Base-by-base conservation (phyloP, 2,113 vertebrate species). In the Scopus umbretta region DNA sequence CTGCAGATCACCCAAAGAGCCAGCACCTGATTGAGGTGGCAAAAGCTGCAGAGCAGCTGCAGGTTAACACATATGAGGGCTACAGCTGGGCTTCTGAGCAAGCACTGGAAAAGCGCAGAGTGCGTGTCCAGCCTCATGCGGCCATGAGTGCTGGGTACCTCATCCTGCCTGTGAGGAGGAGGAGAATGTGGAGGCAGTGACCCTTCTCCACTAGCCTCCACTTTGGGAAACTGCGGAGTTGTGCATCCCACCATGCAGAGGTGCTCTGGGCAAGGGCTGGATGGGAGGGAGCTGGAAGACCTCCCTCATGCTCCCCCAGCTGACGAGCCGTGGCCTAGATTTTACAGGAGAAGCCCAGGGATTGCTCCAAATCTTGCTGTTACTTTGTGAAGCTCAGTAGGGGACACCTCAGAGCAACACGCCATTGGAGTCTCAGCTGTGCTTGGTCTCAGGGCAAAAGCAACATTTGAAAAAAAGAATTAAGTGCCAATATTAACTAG, bases 401-500 rank as follows among this genome's bases (percentile, higher is more conserved):
- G 40, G 25, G 53, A 34, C 14, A n/a, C 1, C 38, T 38, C 62
- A n/a, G 30, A 79, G 62, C 20, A 80, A 52, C 1, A 2, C 36
- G 40, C 30, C 38, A 13, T n/a, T 59, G 65, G 84, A 86, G 59
- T 47, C 92, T 85, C 74, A 15, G 22, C 73, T 85, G 22, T 29
- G 13, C 90, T 78, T 80, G 85, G 49, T 96, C 93, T 62, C 42
- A 18, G 21, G 71, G 93, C 91, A 91, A 94, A 90, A 90, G 93
- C 71, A 85, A 68, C 75, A 62, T 67, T n/a, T 92, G 79, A 67
- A 95, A 86, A 96, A 38, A 95, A 42, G 95, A 95, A 80, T 80
- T 30, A 88, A 96, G 88, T 92, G 90, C 92, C 88, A 94, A 55
- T 96, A 97, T 97, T 97, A 97, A 94, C 75, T 74, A 94, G 91